Conservation (phyloP, 2,888 invertebrate species). For the Gisinianus flammeolus region DNA sequence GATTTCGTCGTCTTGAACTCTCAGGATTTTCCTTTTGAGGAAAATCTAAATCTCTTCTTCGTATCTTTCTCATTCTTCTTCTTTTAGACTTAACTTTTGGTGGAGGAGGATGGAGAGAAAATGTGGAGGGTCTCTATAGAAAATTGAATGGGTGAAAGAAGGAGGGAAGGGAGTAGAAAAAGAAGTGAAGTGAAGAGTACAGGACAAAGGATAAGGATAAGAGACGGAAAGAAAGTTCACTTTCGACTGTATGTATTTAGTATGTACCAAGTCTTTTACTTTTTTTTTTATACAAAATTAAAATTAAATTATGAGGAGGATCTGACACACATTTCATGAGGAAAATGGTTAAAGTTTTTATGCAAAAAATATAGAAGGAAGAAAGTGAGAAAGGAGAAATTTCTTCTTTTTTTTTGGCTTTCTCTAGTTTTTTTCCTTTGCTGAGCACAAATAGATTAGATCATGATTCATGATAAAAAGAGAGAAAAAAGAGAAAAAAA, state of each 20-base stretch:
- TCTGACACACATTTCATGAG: constrained; percentile 11
- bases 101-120: no score
- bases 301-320: background rate
- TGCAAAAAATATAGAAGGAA: background rate
- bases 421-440: background rate
- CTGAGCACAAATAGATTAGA: background rate
- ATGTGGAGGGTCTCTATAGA: no score
- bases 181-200: background rate
- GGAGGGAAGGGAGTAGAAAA: background rate
- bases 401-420: background rate
- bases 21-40: no score
- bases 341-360: background rate
- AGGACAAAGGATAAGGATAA: no score
- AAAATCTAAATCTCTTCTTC: no score
- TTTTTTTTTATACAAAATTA: background rate
- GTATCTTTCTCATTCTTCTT: no score
- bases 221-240: no score
- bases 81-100: no score
- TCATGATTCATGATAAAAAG: background rate
- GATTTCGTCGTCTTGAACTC: no score
- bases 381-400: background rate
- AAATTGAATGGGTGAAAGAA: no score
- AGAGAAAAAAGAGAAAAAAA: background rate
- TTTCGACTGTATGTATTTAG: no score
- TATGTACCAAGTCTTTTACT: background rate